These are phyloP conservation scores for Tympanuchus pallidicinctus DNA, from an alignment of 2,113 vertebrate genomes.

Conservation along the genomic window DNA sequence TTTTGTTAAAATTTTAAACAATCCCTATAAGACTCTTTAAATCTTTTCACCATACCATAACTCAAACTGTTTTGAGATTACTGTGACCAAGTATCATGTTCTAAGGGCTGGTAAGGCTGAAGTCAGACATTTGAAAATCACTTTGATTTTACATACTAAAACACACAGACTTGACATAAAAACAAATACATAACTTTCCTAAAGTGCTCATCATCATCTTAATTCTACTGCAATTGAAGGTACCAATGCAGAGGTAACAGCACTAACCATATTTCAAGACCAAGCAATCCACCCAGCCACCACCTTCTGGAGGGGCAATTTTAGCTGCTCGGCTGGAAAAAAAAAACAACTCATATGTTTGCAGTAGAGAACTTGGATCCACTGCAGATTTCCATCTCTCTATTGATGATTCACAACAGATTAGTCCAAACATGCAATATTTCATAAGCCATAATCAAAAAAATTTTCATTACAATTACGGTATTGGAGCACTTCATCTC, in stretches of 20 bases:
- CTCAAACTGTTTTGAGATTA: background rate
- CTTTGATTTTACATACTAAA: background rate
- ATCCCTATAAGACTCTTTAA: background rate
- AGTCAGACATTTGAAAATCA: background rate
- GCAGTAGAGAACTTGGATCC: background rate
- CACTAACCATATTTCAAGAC: background rate
- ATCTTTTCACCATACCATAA: background rate
- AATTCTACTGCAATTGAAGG: background rate
- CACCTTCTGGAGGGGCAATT: background rate
- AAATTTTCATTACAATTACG: background rate
- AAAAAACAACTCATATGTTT: background rate
- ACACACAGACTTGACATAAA: background rate
- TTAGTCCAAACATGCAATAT: background rate
- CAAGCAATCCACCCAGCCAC: rapidly evolving
- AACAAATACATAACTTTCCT: background rate
- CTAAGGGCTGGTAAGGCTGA: background rate
- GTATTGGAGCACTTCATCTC: background rate
- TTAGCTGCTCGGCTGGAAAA: background rate
- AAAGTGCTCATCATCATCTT: background rate
- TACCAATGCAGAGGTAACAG: background rate
- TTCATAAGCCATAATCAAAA: background rate
- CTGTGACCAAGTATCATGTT: background rate
- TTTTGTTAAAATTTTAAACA: background rate
- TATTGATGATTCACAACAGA: background rate
- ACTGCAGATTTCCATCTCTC: background rate